These are phyloP conservation scores for Emydoidea blandingii DNA, from an alignment of 2,797 vertebrate genomes.

Conservation along the genomic window DNA sequence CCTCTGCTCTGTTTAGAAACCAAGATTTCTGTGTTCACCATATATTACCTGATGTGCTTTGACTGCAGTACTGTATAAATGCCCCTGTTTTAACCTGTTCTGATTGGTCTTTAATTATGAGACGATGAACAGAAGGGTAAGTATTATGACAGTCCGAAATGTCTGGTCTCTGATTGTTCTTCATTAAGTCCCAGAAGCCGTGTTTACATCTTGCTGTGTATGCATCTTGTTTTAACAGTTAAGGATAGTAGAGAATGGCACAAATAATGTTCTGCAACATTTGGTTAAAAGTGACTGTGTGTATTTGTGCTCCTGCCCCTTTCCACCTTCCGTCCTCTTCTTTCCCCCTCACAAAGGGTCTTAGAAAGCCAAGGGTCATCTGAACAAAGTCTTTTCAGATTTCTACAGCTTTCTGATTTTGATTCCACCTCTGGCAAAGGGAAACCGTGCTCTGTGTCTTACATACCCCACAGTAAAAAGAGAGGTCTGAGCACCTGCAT, in stretches of 20 bases:
- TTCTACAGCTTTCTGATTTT: not conserved
- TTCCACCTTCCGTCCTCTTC: not conserved
- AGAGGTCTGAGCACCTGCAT: not conserved
- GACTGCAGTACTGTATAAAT: accelerated
- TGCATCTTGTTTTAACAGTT: not conserved
- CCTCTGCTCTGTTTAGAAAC: not conserved
- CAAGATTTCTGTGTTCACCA: accelerated
- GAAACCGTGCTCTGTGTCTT: not conserved
- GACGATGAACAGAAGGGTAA: not conserved
- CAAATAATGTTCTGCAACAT: not conserved
- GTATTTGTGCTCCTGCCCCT: constrained; percentile 13
- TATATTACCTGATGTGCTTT: accelerated
- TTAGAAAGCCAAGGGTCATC: constrained; percentile 13
- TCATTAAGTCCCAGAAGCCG: not conserved
- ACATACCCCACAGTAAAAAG: not conserved
- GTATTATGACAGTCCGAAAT: not conserved
- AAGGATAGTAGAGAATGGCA: not conserved
- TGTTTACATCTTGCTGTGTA: accelerated
- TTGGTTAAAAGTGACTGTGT: not conserved
- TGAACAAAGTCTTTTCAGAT: not conserved
- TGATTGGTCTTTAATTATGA: not conserved
- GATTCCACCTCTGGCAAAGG: not conserved
- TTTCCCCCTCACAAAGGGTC: constrained; percentile 11
- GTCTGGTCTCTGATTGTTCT: accelerated
- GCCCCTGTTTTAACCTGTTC: not conserved